A percentile compares a stretch with the other conserved stretches of the same genome.
Conservation (phyloP, 2,797 vertebrate genomes). For the Tenualosa ilisha region DNA sequence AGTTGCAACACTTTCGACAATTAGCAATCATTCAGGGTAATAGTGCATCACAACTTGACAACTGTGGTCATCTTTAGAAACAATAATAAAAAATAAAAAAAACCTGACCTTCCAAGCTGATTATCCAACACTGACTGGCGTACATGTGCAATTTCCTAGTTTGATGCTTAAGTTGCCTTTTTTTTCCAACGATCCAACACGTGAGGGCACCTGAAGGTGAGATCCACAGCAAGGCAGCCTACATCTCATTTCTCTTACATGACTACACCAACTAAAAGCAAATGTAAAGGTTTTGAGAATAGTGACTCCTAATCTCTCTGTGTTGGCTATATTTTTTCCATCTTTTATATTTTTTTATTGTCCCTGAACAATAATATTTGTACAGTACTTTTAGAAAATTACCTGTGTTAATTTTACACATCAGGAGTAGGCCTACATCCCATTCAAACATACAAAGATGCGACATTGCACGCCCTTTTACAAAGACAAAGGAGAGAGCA, state of each 20-base stretch:
- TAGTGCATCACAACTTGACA: neutral
- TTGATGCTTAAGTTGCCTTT: neutral
- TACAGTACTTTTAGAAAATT: slow-evolving; percentile 71
- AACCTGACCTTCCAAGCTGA: slow-evolving; percentile 7
- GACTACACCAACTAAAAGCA: slow-evolving; percentile 56
- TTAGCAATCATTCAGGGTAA: slow-evolving; percentile 5
- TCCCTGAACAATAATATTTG: slow-evolving; percentile 79
- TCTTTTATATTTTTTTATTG: slow-evolving; percentile 63
- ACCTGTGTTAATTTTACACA: slow-evolving; percentile 22
- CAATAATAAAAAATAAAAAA: neutral
- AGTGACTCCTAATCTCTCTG: slow-evolving; percentile 67
- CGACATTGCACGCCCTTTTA: slow-evolving; percentile 72
- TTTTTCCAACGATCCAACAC: neutral
- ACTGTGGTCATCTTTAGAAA: neutral
- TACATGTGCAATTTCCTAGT: slow-evolving; percentile 9
- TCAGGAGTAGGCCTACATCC: slow-evolving; percentile 46
- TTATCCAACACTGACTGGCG: slow-evolving; percentile 18
- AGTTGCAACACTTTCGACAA: neutral
- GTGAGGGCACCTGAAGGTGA: slow-evolving; percentile 11
- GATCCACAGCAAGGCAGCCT: slow-evolving; percentile 21
- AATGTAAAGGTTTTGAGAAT: slow-evolving; percentile 69
- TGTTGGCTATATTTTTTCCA: slow-evolving; percentile 28
- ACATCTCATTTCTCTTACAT: slow-evolving; percentile 34
- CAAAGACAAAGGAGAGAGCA: slow-evolving; percentile 59
- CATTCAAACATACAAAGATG: slow-evolving; percentile 71